phyloP scores from a whole-genome alignment of 1,140 invertebrate genomes.

The Cryptotermes secundus region DNA sequence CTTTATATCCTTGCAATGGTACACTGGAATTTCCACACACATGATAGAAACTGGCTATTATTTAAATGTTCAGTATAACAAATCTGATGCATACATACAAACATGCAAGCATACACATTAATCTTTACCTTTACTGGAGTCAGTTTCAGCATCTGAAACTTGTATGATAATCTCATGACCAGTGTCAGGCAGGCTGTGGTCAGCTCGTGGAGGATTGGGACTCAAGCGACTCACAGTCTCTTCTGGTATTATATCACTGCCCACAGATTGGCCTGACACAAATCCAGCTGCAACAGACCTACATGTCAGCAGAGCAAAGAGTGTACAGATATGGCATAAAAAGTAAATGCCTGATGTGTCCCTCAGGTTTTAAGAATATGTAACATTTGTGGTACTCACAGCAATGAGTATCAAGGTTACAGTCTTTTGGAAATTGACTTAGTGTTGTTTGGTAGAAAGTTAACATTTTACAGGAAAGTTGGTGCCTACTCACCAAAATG shows the following conservation, averaged over 20 bases:
- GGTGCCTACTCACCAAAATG: too few relatives aligned
- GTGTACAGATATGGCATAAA: not conserved
- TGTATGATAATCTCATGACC: conserved; percentile 53
- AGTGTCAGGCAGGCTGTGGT: conserved; percentile 20
- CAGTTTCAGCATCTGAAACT: conserved; percentile 48
- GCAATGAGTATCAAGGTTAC: too few relatives aligned
- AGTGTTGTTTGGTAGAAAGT: too few relatives aligned
- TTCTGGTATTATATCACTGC: conserved; percentile 33
- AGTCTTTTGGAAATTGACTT: too few relatives aligned
- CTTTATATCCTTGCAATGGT: too few relatives aligned
- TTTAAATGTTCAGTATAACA: too few relatives aligned
- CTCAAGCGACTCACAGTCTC: conserved; percentile 26
- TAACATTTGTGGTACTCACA: too few relatives aligned
- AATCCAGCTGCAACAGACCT: conserved; percentile 34
- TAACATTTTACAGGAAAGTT: too few relatives aligned
- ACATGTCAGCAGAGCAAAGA: not conserved
- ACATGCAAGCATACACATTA: not conserved
- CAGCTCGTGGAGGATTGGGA: conserved; percentile 24
- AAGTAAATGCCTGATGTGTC: not conserved
- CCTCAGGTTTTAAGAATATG: too few relatives aligned
- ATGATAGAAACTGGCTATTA: too few relatives aligned
- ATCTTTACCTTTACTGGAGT: conserved; percentile 47
- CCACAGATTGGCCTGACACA: conserved; percentile 39
- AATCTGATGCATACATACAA: too few relatives aligned
- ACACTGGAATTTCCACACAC: too few relatives aligned